A percentile compares a stretch with the other conserved stretches of the same genome.
Conservation (phyloP, 2,113 vertebrate species). For the Albula goreensis region DNA sequence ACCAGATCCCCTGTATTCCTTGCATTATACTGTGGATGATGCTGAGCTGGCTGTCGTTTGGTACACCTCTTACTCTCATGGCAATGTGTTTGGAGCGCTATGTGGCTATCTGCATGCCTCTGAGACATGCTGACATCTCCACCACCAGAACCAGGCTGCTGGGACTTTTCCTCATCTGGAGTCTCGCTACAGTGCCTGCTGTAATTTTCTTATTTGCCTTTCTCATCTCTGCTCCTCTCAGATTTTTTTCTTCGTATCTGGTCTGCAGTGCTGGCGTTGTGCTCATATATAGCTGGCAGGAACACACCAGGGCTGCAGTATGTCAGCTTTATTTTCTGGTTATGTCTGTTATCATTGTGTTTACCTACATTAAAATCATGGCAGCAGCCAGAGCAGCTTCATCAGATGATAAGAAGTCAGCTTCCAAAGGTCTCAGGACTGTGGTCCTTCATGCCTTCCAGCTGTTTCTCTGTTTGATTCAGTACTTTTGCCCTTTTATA, state of each 20-base stretch:
- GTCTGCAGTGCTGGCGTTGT: background rate
- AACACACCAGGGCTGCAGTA: background rate
- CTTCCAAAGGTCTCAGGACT: slow-evolving; percentile 19
- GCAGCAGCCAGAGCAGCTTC: background rate
- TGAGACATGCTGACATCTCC: slow-evolving; percentile 17
- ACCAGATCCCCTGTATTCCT: background rate
- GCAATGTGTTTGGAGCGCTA: no score
- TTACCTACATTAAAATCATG: slow-evolving; percentile 29
- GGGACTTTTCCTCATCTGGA: slow-evolving; percentile 12
- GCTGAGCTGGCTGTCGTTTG: background rate
- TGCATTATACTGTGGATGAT: slow-evolving; percentile 20
- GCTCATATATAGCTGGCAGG: background rate
- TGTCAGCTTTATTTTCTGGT: slow-evolving; percentile 1
- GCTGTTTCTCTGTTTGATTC: slow-evolving; percentile 41
- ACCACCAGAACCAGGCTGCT: background rate
- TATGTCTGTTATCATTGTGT: background rate
- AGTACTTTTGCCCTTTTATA: slow-evolving; percentile 33
- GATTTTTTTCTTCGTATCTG: background rate
- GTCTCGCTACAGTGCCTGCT: background rate
- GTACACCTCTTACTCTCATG: background rate
- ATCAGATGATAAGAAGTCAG: slow-evolving; percentile 18
- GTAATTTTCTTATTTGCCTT: background rate
- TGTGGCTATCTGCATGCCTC: background rate
- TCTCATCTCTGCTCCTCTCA: background rate
- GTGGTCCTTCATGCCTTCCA: slow-evolving; percentile 49